Percentiles rank a stretch among this genome's conserved stretches.
Conservation (phyloP, 1,140 invertebrate genomes). For the Coelopa frigida region DNA sequence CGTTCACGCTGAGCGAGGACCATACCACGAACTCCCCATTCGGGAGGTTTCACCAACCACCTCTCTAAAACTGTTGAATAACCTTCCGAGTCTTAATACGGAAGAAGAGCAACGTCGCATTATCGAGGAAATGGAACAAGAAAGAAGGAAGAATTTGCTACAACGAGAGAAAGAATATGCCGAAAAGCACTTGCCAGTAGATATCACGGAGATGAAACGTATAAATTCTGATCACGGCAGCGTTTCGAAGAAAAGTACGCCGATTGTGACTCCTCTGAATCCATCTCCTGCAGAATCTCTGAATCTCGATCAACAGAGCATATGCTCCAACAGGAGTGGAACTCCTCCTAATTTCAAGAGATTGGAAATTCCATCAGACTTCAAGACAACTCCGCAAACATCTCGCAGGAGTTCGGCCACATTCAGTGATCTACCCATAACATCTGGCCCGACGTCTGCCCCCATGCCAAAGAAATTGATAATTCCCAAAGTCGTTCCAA, state of each 20-base stretch:
- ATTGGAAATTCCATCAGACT: constrained; percentile 22
- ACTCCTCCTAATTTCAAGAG: constrained; percentile 40
- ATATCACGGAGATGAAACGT: no score
- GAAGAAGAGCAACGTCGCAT: constrained; percentile 21
- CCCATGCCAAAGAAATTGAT: constrained; percentile 37
- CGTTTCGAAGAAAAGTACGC: no score
- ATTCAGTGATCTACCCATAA: constrained; percentile 41
- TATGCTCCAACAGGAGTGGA: constrained; percentile 15
- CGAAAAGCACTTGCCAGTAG: no score
- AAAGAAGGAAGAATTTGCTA: constrained; percentile 30
- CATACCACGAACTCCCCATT: constrained; percentile 5
- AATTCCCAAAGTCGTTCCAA: constrained; percentile 25
- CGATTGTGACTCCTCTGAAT: no score
- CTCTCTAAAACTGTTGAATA: constrained; percentile 32
- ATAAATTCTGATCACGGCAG: no score
- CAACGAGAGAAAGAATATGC: constrained; percentile 34
- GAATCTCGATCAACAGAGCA: no score
- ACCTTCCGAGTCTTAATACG: constrained; percentile 16
- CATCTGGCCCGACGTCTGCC: constrained; percentile 32
- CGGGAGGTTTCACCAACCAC: constrained; percentile 21
- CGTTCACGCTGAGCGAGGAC: constrained; percentile 3
- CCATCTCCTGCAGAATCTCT: no score
- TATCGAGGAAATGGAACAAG: constrained; percentile 34
- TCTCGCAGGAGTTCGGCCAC: constrained; percentile 40
- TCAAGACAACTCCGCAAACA: constrained; percentile 20